phyloP scores from a whole-genome alignment of 2,113 vertebrate species.

The Hystrix brachyura region DNA sequence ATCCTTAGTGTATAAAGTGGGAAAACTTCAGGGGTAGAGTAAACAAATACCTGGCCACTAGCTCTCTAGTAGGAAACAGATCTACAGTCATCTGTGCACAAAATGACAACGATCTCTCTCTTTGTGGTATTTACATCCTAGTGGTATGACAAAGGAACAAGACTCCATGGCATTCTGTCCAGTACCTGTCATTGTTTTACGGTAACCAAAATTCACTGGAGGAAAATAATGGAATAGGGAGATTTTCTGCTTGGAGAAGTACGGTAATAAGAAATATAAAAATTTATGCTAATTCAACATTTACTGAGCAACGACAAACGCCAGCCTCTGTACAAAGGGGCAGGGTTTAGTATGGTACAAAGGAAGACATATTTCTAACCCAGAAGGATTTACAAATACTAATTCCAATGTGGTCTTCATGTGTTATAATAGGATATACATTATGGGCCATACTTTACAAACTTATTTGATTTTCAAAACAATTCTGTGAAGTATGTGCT shows the following conservation, averaged over 20 bases:
- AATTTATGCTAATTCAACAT: constrained; percentile 4
- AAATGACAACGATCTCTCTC: background rate
- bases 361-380: background rate
- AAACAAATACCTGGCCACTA: background rate
- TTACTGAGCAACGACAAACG: background rate
- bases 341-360: background rate
- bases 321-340: background rate
- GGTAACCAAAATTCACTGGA: background rate
- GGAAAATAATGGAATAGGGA: background rate
- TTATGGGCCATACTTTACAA: background rate
- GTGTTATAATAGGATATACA: background rate
- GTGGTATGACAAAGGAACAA: background rate
- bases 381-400: background rate
- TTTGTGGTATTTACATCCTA: background rate
- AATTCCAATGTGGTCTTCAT: background rate
- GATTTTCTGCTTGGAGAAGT: background rate
- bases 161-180: background rate
- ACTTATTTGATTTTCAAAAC: constrained; percentile 15
- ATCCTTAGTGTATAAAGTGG: background rate
- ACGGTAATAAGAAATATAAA: background rate
- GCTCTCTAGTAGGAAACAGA: background rate
- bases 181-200: background rate
- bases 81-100: background rate
- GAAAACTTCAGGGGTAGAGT: background rate
- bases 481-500: background rate